Evolutionary conservation across 1,140 invertebrate species (phyloP), one percentile per base, ranked within the genome.

Genomic region (Ptiloglossa arizonensis): DNA sequence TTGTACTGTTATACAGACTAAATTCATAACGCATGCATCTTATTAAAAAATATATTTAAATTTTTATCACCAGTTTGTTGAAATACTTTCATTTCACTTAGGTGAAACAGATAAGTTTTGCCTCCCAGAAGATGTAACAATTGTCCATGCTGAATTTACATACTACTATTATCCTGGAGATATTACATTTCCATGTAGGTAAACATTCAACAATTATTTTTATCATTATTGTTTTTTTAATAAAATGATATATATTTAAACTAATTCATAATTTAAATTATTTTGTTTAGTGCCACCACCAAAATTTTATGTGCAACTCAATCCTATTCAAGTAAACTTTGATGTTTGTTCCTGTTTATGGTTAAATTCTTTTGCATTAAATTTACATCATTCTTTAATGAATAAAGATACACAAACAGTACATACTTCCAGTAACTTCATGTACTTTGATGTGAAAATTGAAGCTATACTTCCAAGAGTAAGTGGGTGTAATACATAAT

Each of bases 161-260:
- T 97, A 98, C 87, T 99, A 98, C 93, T 99, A 98, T 91, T 99
- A 99, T 93, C 98, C 98, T 15, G 97, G 97, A 60, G 97, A 98
- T 88, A 95, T 97, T 56, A 95, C 96, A 81, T 98, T 98, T 94
- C 98, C 98, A 91, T 93, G 98, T 98, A 94, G 95, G 95, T 93
- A 80, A 41, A 69, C 32, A 27, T 46, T 27, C 13, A 60, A 68
- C 17, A 17, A 22, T 64, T 46, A 64, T 48, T 64, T 73, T 59
- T 76, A 27, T n/a, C 3, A 22, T 35, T 22, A 44, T 60, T 66
- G 57, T 48, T 74, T 75, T 62, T 50, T 70, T 64, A 48, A 52
- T 62, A 52, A 57, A 80, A 52, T 67, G n/a, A 57, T 81, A 80
- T 46, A 27, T 50, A 69, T 70, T 19, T 64, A 74, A 68, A 62